Evolutionary conservation across 2,888 invertebrate genomes (phyloP), one percentile per base, ranked within the genome.

Genomic region (Phaonia tiefii): DNA sequence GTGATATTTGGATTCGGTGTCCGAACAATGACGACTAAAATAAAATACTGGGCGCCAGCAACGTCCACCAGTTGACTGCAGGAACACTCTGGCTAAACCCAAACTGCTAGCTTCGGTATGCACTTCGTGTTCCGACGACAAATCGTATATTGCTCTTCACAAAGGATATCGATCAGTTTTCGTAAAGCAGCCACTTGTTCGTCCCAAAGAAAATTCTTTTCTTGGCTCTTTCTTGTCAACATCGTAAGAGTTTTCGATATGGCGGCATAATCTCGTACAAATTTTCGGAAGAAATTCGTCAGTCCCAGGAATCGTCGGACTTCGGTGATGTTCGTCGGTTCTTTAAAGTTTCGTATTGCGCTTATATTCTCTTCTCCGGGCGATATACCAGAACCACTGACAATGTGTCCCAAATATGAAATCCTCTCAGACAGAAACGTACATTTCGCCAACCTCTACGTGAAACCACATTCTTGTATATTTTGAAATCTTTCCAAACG

Each of bases 171-270:
- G 1, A 42, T 44, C 4, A 74, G n/a, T n/a, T n/a, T n/a, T n/a
- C n/a, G n/a, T n/a, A n/a, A n/a, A n/a, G n/a, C n/a, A 7, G 66
- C 4, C 17, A 51, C 17, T 22, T 80, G 75, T 15, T 71, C 31
- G 25, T 44, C 56, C 71, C 71, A 77, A 26, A 11, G 4, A 51
- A 71, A 79, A 26, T 67, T 66, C 13, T 51, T 42, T 22, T 26
- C 26, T 11, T 72, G 22, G 13, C 3, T 26, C 17, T 77, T 77
- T 8, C 49, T 54, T 15, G 54, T 44, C 4, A 77, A 56, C 8
- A n/a, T 11, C 10, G 82, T 87, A 37, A 88, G 60, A n/a, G 87
- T 76, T 63, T 69, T 79, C 13, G 75, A 51, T 26, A 79, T 75
- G 1, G 76, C 15, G 1, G 79, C 73, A 20, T 83, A 83, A 37